Base-by-base conservation (phyloP, 2,113 vertebrate genomes). In the Pollachius pollachius region DNA sequence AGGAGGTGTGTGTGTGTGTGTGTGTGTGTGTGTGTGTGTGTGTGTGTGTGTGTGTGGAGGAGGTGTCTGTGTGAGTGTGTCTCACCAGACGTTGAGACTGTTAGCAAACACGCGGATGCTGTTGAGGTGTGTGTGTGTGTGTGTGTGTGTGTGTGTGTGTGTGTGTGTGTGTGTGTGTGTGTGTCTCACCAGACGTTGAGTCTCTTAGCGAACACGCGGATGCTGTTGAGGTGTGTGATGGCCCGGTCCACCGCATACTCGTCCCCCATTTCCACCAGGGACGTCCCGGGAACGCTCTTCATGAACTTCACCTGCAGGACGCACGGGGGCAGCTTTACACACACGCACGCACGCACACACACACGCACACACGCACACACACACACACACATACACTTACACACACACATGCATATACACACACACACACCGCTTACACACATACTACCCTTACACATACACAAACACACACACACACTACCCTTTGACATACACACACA, bases 171-270 rank as follows among this genome's bases (percentile, higher is more conserved):
- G 67, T 52, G 11, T 62, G 48, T 25, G 19, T 66, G 3, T 15
- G 21, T n/a, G 18, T 30, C 88, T 93, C 92, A 99, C 97, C 97
- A 99, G 86, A 99, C 96, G 52, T 96, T 99, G 83, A 99, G 94
- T 79, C 95, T 94, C 87, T 98, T 98, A 68, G 94, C 94, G 90
- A 99, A 99, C 67, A 99, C 89, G 80, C 97, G 97, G 87, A 99
- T 96, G 62, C 95, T 96, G 90, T 98, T 99, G 69, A 99, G 94
- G 87, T 99, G 96, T 58, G 97, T 98, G 80, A 99, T 95, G 27
- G 96, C 96, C 90, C 97, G 89, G 91, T 99, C 97, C 59, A 98
- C 97, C 34, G 97, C 96, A 5, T 98, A 99, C 69, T 99, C 97
- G 73, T 99, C 96, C 11, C 96, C 95, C 97, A 99, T 99, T 91